These are phyloP conservation scores for Philhelius pedissequus DNA, from an alignment of 2,888 invertebrate genomes.

Conservation along the genomic window DNA sequence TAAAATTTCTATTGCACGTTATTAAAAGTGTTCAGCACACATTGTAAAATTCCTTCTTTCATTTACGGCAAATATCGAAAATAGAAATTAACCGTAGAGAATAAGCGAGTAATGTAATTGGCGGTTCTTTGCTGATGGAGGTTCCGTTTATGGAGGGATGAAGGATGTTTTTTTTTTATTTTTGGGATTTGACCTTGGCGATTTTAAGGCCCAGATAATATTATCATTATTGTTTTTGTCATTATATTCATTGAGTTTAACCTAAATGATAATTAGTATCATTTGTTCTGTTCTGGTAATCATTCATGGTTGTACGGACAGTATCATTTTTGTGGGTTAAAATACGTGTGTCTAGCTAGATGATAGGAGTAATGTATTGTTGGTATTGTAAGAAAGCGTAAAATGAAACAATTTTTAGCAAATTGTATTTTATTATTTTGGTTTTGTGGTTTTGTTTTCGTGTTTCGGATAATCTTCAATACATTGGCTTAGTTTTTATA, in stretches of 20 bases:
- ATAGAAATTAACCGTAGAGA: conserved; percentile 55
- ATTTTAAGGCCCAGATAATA: background rate
- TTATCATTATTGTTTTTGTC: background rate
- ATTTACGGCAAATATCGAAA: conserved; percentile 44
- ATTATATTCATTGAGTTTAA: conserved; percentile 30
- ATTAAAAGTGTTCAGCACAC: conserved; percentile 57
- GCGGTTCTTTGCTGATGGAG: background rate
- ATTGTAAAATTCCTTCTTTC: conserved; percentile 58
- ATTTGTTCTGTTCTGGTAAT: background rate
- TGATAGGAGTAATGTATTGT: too few species aligned
- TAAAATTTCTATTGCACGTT: conserved; percentile 27
- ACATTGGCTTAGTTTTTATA: too few species aligned
- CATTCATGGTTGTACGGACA: conserved; percentile 22
- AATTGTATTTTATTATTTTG: too few species aligned
- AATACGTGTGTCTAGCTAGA: background rate
- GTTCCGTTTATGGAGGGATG: background rate
- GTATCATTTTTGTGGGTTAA: background rate
- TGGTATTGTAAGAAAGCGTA: background rate
- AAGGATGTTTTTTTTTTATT: too few species aligned
- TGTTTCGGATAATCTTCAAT: too few species aligned
- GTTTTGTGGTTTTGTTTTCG: too few species aligned
- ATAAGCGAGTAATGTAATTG: conserved; percentile 9
- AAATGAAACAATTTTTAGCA: background rate
- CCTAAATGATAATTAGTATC: conserved; percentile 3
- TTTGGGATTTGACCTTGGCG: conserved; percentile 14